These are phyloP conservation scores for Drosophila differens DNA, from an alignment of 2,888 invertebrate genomes.

Conservation along the genomic window DNA sequence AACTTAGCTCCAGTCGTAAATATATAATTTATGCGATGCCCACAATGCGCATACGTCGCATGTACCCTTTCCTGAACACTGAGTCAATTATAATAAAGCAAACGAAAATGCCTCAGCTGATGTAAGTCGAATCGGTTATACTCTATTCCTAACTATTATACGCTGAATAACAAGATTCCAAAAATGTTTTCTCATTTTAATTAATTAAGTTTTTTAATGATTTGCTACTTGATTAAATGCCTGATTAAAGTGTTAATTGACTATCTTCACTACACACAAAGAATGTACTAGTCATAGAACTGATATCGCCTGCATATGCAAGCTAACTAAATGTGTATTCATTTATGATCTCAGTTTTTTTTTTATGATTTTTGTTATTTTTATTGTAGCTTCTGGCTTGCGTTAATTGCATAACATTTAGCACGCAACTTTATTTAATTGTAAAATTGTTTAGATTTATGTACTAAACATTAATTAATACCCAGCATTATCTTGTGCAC, in stretches of 20 bases:
- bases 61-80: slow-evolving; percentile 35
- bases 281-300: not conserved
- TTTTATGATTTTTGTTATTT: slow-evolving; percentile 4
- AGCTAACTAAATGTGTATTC: slow-evolving; percentile 1
- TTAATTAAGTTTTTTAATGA: not conserved
- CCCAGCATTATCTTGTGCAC: slow-evolving; percentile 14
- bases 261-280: not conserved
- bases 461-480: slow-evolving; percentile 57
- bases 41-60: slow-evolving; percentile 30
- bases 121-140: not conserved
- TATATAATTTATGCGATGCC: slow-evolving; percentile 48
- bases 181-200: not conserved
- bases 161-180: not conserved
- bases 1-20: slow-evolving; percentile 39
- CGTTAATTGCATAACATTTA: slow-evolving; percentile 61
- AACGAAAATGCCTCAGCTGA: not conserved
- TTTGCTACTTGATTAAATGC: not conserved
- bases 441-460: slow-evolving; percentile 31
- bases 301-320: not conserved
- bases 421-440: slow-evolving; percentile 72
- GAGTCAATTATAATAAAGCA: slow-evolving; percentile 28
- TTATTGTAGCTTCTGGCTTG: slow-evolving; percentile 40
- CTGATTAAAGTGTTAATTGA: not conserved
- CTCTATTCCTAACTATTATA: not conserved
- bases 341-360: slow-evolving; percentile 20